Base-by-base conservation (phyloP, 2,888 invertebrate genomes). In the Tipula helvola region DNA sequence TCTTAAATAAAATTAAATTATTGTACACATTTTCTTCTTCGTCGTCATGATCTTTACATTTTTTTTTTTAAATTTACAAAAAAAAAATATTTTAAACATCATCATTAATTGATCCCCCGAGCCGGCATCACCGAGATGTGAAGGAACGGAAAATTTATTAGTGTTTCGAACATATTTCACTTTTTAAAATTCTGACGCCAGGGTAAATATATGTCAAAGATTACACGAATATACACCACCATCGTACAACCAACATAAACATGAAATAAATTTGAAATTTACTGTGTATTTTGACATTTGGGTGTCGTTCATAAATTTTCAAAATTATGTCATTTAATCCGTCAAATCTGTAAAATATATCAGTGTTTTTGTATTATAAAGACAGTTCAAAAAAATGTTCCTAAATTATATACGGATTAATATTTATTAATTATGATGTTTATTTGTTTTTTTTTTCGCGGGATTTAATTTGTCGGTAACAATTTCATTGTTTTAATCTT, bases 21-120 rank as follows among this genome's bases (percentile, higher is more conserved):
- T 71, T 28, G 12, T 71, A 71, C 71, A 57, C 71, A 57, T 57
- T 71, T 71, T 71, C 71, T 71, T 71, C 28, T 71, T 71, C 71
- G 71, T n/a, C 84, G 36, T 84, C 36, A 28, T 39, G 13, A 16
- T 84, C 36, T 28, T 36, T 36, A 1, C 36, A 16, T 84, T 16
- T 83, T 83, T 36, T 83, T 39, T 84, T 84, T 84, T 83, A n/a
- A 84, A 84, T 83, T 83, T 83, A 84, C 84, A 36, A 84, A 36
- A 84, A 83, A 84, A 84, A 39, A 39, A 83, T 4, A 2, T 5
- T 84, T 41, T 39, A 39, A 83, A 84, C 84, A 84, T 41, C 39
- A 41, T 41, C 36, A 84, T 84, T 39, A 84, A 84, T 84, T 84
- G 84, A 84, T 84, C 84, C 84, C 84, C 36, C 36, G 84, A 84